A percentile compares a stretch with the other conserved stretches of the same genome.
These are phyloP conservation scores for Diceros bicornis DNA, from an alignment of 2,797 vertebrate species.

Conservation along the genomic window DNA sequence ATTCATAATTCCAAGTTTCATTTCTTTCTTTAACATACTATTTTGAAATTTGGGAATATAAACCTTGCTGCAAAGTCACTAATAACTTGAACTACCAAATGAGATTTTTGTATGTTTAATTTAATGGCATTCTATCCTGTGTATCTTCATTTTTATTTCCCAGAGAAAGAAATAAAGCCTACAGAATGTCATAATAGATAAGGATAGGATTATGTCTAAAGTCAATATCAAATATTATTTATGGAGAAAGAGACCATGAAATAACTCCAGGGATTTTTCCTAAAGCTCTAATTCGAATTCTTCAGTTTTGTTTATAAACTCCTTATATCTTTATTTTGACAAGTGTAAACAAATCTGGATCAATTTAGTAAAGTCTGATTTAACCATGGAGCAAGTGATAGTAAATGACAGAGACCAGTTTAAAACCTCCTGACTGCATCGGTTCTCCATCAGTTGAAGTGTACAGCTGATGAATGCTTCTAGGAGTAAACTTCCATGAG, in stretches of 20 bases:
- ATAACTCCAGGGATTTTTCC: neutral
- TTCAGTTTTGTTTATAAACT: slow-evolving; percentile 21
- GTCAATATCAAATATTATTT: slow-evolving; percentile 53
- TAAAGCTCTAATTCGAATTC: slow-evolving; percentile 49
- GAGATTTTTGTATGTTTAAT: slow-evolving; percentile 56
- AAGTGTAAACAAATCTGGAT: neutral
- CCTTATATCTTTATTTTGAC: neutral
- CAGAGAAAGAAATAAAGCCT: slow-evolving; percentile 42
- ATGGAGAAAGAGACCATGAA: neutral
- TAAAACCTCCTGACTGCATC: neutral
- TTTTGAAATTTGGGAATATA: slow-evolving; percentile 61
- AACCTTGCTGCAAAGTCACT: slow-evolving; percentile 14
- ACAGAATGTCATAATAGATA: slow-evolving; percentile 16
- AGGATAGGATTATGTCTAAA: slow-evolving; percentile 40
- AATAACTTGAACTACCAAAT: slow-evolving; percentile 62
- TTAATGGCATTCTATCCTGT: slow-evolving; percentile 51
- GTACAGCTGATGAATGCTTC: neutral
- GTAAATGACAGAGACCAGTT: neutral
- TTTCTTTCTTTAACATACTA: slow-evolving; percentile 51
- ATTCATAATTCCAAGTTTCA: slow-evolving; percentile 58
- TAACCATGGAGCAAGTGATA: neutral
- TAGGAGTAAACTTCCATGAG: neutral
- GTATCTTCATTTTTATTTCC: slow-evolving; percentile 52
- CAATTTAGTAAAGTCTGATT: neutral
- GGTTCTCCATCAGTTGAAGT: neutral